Base-by-base conservation (phyloP, 2,797 vertebrate species). In the Labroides dimidiatus region DNA sequence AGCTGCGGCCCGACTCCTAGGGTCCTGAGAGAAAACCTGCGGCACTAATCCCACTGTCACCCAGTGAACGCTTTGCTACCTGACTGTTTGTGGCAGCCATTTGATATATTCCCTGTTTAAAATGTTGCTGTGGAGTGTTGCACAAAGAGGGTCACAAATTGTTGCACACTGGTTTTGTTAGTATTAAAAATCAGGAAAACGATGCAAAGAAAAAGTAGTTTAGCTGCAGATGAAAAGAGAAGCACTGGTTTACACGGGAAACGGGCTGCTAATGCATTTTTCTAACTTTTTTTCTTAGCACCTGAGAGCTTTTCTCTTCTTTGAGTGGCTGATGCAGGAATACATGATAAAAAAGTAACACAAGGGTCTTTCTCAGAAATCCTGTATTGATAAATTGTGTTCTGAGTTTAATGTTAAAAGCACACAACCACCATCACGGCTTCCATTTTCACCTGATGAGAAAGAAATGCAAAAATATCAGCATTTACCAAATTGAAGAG, bases 1-100 rank as follows among this genome's bases (percentile, higher is more conserved):
- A 93, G 93, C 94, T 93, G 93, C 90, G 87, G 92, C 66, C 87
- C 85, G 84, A 86, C 88, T 94, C 91, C 92, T 82, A 64, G 83
- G 87, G 89, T 93, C 93, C 94, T 95, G 94, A 95, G 95, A 92
- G 91, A 91, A 87, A 90, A 87, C 87, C 87, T 80, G 85, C 85
- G 55, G 72, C 82, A 83, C 85, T 91, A 93, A 93, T 93, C 91
- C 87, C 78, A 79, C 86, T 89, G 89, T 89, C 88, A 89, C 78
- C 65, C 37, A 23, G 61, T 80, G 63, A 84, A 85, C 21, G 48
- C 85, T 78, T 39, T 72, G 77, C 80, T 87, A 90, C 89, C 90
- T 92, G 90, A 92, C 77, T 85, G 82, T 77, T 87, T 88, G 81
- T 90, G 87, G 89, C 89, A 90, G 87, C 87, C 89, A 81, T 89